Evolutionary conservation across 2,113 vertebrate species (phyloP), one percentile per base, ranked within the genome.

Genomic region (Bagarius yarrelli): DNA sequence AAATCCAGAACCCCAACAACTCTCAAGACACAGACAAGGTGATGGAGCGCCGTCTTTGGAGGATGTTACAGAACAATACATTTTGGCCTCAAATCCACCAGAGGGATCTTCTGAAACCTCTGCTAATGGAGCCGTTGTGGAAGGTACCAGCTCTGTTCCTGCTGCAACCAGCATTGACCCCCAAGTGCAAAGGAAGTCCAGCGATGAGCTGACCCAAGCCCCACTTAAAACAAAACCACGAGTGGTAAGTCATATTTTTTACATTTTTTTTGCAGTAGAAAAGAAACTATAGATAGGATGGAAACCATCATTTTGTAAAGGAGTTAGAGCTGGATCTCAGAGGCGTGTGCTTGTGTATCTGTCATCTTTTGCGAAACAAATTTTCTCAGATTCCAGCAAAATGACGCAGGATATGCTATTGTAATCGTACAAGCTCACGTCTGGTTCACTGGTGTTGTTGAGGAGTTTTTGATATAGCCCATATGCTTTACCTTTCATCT

Each of bases 31-130:
- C 76, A 87, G 88, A 82, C 69, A 91, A 0, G 83, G 81, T 1
- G 87, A 91, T 0, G 93, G 94, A 27, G 90, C 92, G 2, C 95
- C 95, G 0, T 95, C 94, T 0, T 86, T 98, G 61, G 95, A 98
- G 87, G 95, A 96, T 63, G 95, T 95, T 83, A 95, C 96, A 55
- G 95, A 96, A 85, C 94, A 92, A 66, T 96, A 96, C 86, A 94
- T 95, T 89, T 85, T 96, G 85, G 87, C 94, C 32, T 90, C 93
- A 78, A 93, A 85, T 78, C 76, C 92, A 0, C 83, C 93, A 25
- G 95, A 95, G 52, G 85, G 76, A 15, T 83, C 87, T 3, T 14
- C 76, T 5, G 89, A 89, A 16, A 76, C 72, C 2, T 27, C 85
- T 15, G 79, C 89, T 40, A 69, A 52, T 32, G 84, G 32, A 57